A percentile compares a stretch with the other conserved stretches of the same genome.
phyloP scores from a whole-genome alignment of 2,113 vertebrate species.

The Grammomys surdaster region DNA sequence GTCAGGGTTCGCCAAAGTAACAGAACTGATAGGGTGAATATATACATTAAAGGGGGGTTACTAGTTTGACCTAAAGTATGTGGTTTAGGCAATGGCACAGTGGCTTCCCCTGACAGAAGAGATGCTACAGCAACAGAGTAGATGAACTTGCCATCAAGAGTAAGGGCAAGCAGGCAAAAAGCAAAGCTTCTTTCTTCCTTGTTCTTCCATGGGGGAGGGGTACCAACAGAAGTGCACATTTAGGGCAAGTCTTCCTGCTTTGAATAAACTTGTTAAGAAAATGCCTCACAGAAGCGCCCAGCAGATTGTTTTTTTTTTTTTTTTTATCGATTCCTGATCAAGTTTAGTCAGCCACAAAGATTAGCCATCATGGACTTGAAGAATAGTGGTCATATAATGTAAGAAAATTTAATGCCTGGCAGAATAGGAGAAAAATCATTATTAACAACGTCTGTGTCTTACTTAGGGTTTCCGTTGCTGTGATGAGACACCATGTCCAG shows the following conservation, averaged over 20 bases:
- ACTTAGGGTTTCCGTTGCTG: not conserved
- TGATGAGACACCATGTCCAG: no score
- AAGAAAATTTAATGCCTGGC: constrained; percentile 29
- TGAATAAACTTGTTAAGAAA: not conserved
- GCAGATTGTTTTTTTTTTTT: not conserved
- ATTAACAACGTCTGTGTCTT: not conserved
- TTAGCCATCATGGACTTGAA: not conserved
- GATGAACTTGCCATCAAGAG: not conserved
- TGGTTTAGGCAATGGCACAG: not conserved
- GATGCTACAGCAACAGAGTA: not conserved
- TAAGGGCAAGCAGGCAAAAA: not conserved
- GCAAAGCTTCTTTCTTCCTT: not conserved
- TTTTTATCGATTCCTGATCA: not conserved
- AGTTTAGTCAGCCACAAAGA: not conserved
- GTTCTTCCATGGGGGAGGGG: not conserved
- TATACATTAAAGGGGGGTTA: not conserved
- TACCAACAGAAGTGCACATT: not conserved
- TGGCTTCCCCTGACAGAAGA: not conserved
- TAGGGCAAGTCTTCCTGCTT: not conserved
- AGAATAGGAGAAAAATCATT: not conserved
- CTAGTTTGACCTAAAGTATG: not conserved
- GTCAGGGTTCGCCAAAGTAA: not conserved
- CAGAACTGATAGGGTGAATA: not conserved
- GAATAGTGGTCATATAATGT: not conserved
- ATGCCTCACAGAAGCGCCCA: not conserved